Evolutionary conservation across 2,888 invertebrate genomes (phyloP).

Genomic region (Agrotis segetum): DNA sequence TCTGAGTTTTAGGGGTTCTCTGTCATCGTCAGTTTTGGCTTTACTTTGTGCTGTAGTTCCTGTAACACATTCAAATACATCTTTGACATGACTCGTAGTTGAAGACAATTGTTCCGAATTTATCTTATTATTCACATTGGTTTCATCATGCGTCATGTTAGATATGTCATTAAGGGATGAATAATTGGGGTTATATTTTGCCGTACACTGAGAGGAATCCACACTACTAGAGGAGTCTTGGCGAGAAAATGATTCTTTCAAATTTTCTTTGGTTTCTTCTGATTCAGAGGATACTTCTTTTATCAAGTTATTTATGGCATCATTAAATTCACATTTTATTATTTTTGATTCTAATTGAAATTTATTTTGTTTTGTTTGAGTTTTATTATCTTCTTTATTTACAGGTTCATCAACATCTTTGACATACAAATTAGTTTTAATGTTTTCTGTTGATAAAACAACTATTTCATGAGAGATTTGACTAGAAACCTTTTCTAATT

Average conservation of each 20-base stretch:
- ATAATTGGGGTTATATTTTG: constrained; percentile 92
- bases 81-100: constrained; percentile 81
- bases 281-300: constrained; percentile 85
- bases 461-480: constrained; percentile 80
- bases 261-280: constrained; percentile 74
- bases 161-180: constrained; percentile 92
- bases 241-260: constrained; percentile 81
- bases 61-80: constrained; percentile 85
- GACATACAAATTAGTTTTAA: constrained; percentile 84
- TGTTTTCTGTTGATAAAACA: constrained; percentile 82
- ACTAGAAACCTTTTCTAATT: constrained; percentile 26
- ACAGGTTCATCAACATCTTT: constrained; percentile 76
- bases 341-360: constrained; percentile 85
- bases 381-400: constrained; percentile 39
- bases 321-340: constrained; percentile 87
- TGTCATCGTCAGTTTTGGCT: constrained; percentile 51
- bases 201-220: constrained; percentile 93
- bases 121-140: constrained; percentile 67
- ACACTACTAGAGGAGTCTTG: constrained; percentile 92
- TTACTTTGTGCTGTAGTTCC: constrained; percentile 70
- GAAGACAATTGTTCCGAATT: constrained; percentile 66
- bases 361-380: constrained; percentile 60
- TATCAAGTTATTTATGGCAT: constrained; percentile 87
- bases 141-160: constrained; percentile 89
- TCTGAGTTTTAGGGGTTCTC: constrained; percentile 89